These are phyloP conservation scores for Scortum barcoo DNA, from an alignment of 2,113 vertebrate genomes.

Conservation along the genomic window DNA sequence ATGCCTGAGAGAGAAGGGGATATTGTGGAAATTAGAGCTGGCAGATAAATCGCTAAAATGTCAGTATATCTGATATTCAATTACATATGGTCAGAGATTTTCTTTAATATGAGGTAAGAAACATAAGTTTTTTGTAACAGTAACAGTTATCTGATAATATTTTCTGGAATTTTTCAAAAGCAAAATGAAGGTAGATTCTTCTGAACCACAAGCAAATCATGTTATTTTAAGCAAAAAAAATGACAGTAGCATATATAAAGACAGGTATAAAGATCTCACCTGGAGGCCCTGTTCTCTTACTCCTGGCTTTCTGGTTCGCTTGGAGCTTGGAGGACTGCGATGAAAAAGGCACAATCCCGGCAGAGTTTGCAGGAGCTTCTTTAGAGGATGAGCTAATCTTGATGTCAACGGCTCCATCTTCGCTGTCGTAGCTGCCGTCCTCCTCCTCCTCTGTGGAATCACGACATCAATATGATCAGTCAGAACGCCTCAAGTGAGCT, in stretches of 20 bases:
- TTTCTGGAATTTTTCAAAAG: neutral
- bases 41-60: neutral
- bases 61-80: neutral
- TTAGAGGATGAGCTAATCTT: constrained; percentile 78
- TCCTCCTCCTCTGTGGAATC: constrained; percentile 83
- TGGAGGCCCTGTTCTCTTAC: constrained; percentile 87
- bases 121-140: neutral
- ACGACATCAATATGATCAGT: constrained; percentile 51
- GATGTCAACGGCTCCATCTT: constrained; percentile 83
- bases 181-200: too few relatives aligned
- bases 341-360: constrained; percentile 84
- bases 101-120: neutral
- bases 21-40: constrained; percentile 11
- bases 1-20: constrained; percentile 68
- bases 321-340: constrained; percentile 91
- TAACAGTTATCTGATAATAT: neutral
- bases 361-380: constrained; percentile 76
- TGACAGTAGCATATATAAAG: neutral
- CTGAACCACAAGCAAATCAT: neutral
- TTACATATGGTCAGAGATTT: neutral
- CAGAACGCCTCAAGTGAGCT: constrained; percentile 44
- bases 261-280: constrained; percentile 78
- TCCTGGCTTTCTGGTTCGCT: constrained; percentile 90
- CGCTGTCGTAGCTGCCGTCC: constrained; percentile 86
- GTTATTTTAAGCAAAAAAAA: neutral